Conservation (phyloP, 2,113 vertebrate species). For the Rattus norvegicus region GRCr8 NC_086019.1:21864501-21865000, state of each 20-base stretch:
- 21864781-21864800: neutral
- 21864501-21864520: neutral
- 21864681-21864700: neutral
- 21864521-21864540: neutral
- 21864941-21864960: neutral
- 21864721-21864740: neutral
- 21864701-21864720: neutral
- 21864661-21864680: neutral
- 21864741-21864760: neutral
- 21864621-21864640: neutral
- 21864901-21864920: neutral
- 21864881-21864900: constrained; percentile 21
- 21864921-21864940: neutral
- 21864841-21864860: constrained; percentile 3
- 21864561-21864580: too few species aligned
- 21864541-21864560: neutral
- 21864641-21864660: neutral
- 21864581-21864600: neutral
- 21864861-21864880: neutral
- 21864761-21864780: neutral
- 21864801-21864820: neutral
- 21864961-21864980: neutral
- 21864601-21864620: neutral
- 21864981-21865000: neutral
- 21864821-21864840: neutral